Percentiles rank a stretch among this genome's conserved stretches.
Evolutionary conservation across 2,797 vertebrate species (phyloP).

Genomic region (Mus minutoides): DNA sequence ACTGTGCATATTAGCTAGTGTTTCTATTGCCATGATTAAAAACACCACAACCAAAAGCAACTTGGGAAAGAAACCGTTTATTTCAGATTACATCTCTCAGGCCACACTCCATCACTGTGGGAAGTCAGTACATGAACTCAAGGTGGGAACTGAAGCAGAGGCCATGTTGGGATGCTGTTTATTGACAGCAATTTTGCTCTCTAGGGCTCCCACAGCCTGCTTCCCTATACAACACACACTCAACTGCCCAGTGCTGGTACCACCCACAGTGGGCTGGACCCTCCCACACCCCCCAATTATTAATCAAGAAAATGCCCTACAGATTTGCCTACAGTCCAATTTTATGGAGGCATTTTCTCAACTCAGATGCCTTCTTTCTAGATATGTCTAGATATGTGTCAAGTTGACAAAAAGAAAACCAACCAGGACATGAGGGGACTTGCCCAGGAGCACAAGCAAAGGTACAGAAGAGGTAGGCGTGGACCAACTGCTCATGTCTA

Average conservation of each 20-base stretch:
- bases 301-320: not conserved
- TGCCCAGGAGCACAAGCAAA: not conserved
- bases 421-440: not conserved
- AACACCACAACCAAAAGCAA: not conserved
- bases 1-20: no score
- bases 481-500: not conserved
- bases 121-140: no score
- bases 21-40: not conserved
- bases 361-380: not conserved
- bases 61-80: not conserved
- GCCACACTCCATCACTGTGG: not conserved
- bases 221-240: not conserved
- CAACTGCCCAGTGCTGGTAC: not conserved
- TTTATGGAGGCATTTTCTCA: not conserved
- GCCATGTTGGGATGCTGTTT: not conserved
- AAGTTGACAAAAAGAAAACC: not conserved
- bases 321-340: not conserved
- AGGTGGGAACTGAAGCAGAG: not conserved
- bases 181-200: not conserved
- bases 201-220: not conserved
- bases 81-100: not conserved
- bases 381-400: not conserved
- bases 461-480: fast-evolving
- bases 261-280: not conserved
- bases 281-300: no score